Conservation (phyloP, 2,888 invertebrate species). For the Aleiodes testaceus region DNA sequence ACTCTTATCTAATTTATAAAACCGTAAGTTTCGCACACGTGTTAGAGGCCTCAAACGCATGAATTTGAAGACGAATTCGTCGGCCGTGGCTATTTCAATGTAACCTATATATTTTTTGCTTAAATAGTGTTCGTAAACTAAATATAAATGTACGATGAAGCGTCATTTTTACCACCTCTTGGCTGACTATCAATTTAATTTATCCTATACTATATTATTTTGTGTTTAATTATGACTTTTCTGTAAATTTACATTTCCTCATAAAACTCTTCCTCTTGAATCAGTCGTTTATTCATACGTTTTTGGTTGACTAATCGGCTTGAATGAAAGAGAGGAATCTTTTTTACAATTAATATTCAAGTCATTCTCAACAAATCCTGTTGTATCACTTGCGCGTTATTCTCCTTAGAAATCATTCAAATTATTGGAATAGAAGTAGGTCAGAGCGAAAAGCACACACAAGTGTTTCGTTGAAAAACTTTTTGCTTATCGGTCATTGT, state of each 20-base stretch:
- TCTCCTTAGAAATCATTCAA: no score
- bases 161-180: slow-evolving; percentile 41
- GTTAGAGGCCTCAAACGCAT: slow-evolving; percentile 23
- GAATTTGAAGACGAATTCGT: not conserved
- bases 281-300: no score
- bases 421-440: not conserved
- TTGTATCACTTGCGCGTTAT: no score
- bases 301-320: no score
- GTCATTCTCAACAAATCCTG: no score
- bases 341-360: no score
- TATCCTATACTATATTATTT: not conserved
- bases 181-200: slow-evolving; percentile 48
- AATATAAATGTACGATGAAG: slow-evolving; percentile 42
- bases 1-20: slow-evolving; percentile 52
- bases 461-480: not conserved
- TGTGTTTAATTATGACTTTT: not conserved
- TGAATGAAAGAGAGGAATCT: no score
- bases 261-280: no score
- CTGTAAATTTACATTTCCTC: no score
- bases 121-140: slow-evolving; percentile 45
- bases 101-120: slow-evolving; percentile 57
- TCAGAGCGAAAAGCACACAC: slow-evolving; percentile 14
- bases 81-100: slow-evolving; percentile 61
- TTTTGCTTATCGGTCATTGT: not conserved
- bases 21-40: slow-evolving; percentile 45